phyloP scores from a whole-genome alignment of 2,797 vertebrate genomes.

The Rhinichthys osculus region DNA sequence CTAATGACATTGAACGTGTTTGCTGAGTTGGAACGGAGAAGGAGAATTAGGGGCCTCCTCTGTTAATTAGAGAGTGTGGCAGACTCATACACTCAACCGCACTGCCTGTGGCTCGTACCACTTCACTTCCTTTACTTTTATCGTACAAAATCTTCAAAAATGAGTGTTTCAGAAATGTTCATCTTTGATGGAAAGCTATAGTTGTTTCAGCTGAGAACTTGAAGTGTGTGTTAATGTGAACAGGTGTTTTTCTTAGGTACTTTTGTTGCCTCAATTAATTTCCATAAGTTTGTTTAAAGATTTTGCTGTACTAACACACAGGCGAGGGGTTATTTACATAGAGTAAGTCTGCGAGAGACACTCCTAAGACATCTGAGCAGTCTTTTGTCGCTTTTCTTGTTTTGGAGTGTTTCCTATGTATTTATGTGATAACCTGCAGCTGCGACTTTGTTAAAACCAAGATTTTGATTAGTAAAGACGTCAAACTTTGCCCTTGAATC shows the following conservation, averaged over 20 bases:
- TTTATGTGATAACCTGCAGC: background rate
- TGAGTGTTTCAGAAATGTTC: background rate
- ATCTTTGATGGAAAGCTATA: background rate
- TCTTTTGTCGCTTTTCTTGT: constrained; percentile 5
- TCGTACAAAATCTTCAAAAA: background rate
- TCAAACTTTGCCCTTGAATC: background rate
- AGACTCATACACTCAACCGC: constrained; percentile 32
- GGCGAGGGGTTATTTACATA: constrained; percentile 51
- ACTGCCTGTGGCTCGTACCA: constrained; percentile 43
- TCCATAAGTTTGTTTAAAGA: constrained; percentile 67
- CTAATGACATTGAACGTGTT: constrained; percentile 68
- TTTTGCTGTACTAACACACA: constrained; percentile 55
- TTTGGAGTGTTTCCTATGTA: background rate
- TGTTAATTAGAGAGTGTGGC: constrained; percentile 62
- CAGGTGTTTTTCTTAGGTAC: constrained; percentile 39
- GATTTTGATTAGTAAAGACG: background rate
- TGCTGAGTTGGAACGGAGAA: constrained; percentile 65
- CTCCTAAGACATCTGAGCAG: constrained; percentile 5
- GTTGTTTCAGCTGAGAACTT: constrained; percentile 22
- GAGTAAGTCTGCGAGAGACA: constrained; percentile 51
- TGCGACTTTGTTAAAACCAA: background rate
- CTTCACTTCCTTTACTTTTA: constrained; percentile 36
- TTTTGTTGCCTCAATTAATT: constrained; percentile 54
- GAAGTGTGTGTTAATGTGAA: constrained; percentile 4
- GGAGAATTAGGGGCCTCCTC: constrained; percentile 63